Evolutionary conservation across 2,113 vertebrate species (phyloP).

Genomic region (Tychaedon coryphoeus): DNA sequence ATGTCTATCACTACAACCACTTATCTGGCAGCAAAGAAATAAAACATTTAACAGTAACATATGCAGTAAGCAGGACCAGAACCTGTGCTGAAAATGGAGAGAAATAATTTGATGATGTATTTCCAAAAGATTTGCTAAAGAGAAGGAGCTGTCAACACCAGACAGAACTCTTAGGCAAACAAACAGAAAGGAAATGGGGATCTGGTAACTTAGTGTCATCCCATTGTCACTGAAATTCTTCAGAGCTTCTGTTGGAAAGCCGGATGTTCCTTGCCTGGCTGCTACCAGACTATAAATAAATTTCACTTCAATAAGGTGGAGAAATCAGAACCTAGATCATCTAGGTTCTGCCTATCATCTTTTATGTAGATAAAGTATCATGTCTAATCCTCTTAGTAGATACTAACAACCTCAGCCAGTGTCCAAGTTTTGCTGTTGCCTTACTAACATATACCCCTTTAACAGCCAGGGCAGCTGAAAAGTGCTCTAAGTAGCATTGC

Average conservation of each 20-base stretch:
- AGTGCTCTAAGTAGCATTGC: not conserved
- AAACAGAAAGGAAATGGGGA: not conserved
- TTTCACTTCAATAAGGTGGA: not conserved
- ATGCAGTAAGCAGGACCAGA: not conserved
- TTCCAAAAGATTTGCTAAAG: not conserved
- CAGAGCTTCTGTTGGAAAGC: not conserved
- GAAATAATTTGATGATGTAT: not conserved
- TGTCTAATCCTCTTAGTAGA: not conserved
- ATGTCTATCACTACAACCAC: not conserved
- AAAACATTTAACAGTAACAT: not conserved
- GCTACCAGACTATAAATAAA: not conserved
- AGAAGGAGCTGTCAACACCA: not conserved
- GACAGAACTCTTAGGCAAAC: not conserved
- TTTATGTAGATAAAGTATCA: not conserved
- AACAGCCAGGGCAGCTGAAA: not conserved
- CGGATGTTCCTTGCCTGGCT: not conserved
- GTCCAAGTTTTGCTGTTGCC: not conserved
- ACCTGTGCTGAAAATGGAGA: not conserved
- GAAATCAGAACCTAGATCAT: not conserved
- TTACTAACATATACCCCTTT: not conserved
- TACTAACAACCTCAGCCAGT: not conserved
- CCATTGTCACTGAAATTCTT: not conserved
- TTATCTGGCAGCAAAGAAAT: not conserved
- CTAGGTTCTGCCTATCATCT: not conserved
- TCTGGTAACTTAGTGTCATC: not conserved